Evolutionary conservation across 2,888 invertebrate species (phyloP).

Genomic region (Nycteola revayana): DNA sequence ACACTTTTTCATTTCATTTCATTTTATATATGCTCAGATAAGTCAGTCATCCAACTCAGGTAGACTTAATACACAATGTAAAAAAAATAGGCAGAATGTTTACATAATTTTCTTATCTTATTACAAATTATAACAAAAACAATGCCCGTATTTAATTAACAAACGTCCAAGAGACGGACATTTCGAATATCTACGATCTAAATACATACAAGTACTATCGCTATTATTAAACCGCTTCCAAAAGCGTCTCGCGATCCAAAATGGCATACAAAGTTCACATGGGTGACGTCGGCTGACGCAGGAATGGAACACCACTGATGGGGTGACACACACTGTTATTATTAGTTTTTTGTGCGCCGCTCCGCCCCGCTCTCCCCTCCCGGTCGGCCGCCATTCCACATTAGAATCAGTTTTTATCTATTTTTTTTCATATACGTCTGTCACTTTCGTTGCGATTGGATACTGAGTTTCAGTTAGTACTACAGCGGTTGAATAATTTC

Average conservation of each 20-base stretch:
- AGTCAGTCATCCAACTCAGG: no score
- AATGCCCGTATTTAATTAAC: constrained; percentile 16
- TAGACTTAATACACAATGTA: neutral
- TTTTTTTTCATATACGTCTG: constrained; percentile 47
- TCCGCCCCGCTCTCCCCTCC: constrained; percentile 53
- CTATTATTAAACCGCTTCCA: constrained; percentile 32
- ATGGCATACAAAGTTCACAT: constrained; percentile 61
- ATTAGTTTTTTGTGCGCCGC: constrained; percentile 79
- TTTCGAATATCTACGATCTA: constrained; percentile 9
- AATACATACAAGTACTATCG: constrained; percentile 25
- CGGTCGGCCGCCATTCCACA: constrained; percentile 60
- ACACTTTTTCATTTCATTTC: no score
- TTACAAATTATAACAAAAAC: constrained; percentile 16
- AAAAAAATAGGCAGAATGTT: neutral
- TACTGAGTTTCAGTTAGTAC: constrained; percentile 4
- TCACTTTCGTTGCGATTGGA: constrained; percentile 34
- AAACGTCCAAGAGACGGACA: constrained; percentile 12
- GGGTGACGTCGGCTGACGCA: constrained; percentile 61
- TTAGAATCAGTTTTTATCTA: constrained; percentile 64
- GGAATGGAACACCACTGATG: constrained; percentile 63
- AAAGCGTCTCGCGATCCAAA: constrained; percentile 50
- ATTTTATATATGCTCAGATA: no score
- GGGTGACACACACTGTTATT: constrained; percentile 78
- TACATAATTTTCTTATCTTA: no score
- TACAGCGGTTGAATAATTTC: constrained; percentile 1